Base-by-base conservation (phyloP, 2,113 vertebrate species). In the Nycticorax nycticorax region DNA sequence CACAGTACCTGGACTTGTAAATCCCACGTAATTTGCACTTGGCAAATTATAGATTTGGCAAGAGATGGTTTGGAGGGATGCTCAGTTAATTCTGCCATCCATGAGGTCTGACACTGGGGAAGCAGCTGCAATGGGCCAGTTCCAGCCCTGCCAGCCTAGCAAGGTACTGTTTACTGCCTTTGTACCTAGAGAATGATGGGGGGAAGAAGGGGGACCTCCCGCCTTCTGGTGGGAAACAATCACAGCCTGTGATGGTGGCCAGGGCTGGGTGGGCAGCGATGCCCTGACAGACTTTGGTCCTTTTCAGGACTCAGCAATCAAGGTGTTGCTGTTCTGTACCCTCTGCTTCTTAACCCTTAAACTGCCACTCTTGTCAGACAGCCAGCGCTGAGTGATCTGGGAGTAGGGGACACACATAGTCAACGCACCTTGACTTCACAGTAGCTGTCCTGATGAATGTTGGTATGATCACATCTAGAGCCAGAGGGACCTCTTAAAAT, bases 301-400 rank as follows among this genome's bases (percentile, higher is more conserved):
- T 6, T 23, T 19, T 14, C 11, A 30, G 52, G 45, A 26, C 47
- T 88, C 33, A 6, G 41, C 28, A 53, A 63, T n/a, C 1, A 6
- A 37, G 52, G 35, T 43, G 64, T 3, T 85, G 64, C 6, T 55
- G 53, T 47, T 89, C 39, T 37, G 4, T 78, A 45, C 39, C 37
- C 45, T 89, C 43, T 81, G 48, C 14, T 82, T 21, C 24, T 94
- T 93, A 67, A 87, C 68, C 28, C 67, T 84, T 68, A 50, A 69
- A 59, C 48, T 77, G 43, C 77, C n/a, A 5, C 22, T 35, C 48
- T 53, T 4, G 0, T 4, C 17, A 62, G 28, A 26, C 39, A 62
- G 50, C 28, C 17, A 2, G 2, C 28, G 33, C 30, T 11, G 47
- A 55, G 56, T 14, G 15, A 7, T 9, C 33, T 37, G 62, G 18